Percentiles rank a stretch among this genome's conserved stretches.
phyloP scores from a whole-genome alignment of 1,140 invertebrate species.

The Zaprionus ghesquierei region DNA sequence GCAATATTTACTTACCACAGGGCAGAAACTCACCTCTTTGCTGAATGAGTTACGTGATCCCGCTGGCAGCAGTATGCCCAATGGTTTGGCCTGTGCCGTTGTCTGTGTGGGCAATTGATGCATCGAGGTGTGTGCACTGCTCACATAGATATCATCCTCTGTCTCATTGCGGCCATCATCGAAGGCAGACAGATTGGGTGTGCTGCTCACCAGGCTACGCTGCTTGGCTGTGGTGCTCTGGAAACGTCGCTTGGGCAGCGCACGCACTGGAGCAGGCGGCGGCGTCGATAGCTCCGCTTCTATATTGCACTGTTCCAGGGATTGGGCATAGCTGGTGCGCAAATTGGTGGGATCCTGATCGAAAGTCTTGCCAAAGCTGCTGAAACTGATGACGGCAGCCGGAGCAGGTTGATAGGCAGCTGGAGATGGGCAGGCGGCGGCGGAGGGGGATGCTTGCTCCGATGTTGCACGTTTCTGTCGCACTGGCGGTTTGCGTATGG shows the following conservation, averaged over 20 bases:
- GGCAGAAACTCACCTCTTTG: conserved; percentile 87
- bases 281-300: conserved; percentile 33
- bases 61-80: conserved; percentile 84
- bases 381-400: conserved; percentile 40
- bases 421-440: too few relatives aligned
- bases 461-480: conserved; percentile 34
- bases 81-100: conserved; percentile 82
- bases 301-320: conserved; percentile 76
- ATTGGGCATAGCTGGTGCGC: conserved; percentile 72
- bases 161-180: conserved; percentile 70
- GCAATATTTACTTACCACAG: conserved; percentile 88
- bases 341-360: conserved; percentile 81
- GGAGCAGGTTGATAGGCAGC: background rate
- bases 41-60: conserved; percentile 83
- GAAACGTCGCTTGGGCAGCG: conserved; percentile 70
- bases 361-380: conserved; percentile 70
- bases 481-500: conserved; percentile 64
- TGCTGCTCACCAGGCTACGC: conserved; percentile 85
- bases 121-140: conserved; percentile 83
- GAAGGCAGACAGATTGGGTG: conserved; percentile 86
- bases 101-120: conserved; percentile 83
- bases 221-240: conserved; percentile 76
- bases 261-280: conserved; percentile 3
- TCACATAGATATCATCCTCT: conserved; percentile 76
- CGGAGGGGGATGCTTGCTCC: background rate